Conservation (phyloP, 2,113 vertebrate species). For the Anser brachyrhynchus region DNA sequence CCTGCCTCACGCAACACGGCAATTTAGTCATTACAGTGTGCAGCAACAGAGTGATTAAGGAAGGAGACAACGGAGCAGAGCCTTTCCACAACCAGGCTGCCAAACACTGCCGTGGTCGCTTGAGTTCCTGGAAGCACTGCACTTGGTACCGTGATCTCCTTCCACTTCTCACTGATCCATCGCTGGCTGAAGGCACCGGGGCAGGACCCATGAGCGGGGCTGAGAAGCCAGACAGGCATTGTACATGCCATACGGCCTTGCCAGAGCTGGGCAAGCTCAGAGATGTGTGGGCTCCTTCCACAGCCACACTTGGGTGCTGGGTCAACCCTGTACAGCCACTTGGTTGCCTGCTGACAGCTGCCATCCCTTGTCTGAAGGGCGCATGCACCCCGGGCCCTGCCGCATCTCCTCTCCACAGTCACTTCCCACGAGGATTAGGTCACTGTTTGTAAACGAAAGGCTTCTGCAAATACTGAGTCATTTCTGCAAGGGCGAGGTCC, state of each 20-base stretch:
- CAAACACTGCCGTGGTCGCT: accelerated
- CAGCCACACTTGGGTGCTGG: too few relatives aligned
- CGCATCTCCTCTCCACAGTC: neutral
- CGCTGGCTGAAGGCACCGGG: accelerated
- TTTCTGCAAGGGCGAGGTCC: slow-evolving; percentile 15
- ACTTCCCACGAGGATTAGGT: neutral
- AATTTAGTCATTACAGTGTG: neutral
- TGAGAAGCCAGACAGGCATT: too few relatives aligned
- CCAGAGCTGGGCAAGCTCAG: too few relatives aligned
- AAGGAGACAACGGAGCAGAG: neutral
- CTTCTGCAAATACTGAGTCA: slow-evolving; percentile 44
- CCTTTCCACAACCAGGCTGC: neutral
- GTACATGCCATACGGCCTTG: too few relatives aligned
- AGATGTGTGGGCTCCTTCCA: too few relatives aligned
- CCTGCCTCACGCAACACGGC: accelerated
- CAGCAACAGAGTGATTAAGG: neutral
- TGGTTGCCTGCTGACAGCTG: too few relatives aligned
- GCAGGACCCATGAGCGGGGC: neutral
- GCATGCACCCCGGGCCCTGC: too few relatives aligned
- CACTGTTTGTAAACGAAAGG: neutral
- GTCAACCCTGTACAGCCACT: too few relatives aligned
- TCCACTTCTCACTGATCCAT: neutral
- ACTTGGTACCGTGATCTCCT: neutral
- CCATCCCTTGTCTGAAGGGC: too few relatives aligned
- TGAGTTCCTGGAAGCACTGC: neutral